Conservation (phyloP, 1,140 invertebrate genomes). For the Drosophila auraria region DNA sequence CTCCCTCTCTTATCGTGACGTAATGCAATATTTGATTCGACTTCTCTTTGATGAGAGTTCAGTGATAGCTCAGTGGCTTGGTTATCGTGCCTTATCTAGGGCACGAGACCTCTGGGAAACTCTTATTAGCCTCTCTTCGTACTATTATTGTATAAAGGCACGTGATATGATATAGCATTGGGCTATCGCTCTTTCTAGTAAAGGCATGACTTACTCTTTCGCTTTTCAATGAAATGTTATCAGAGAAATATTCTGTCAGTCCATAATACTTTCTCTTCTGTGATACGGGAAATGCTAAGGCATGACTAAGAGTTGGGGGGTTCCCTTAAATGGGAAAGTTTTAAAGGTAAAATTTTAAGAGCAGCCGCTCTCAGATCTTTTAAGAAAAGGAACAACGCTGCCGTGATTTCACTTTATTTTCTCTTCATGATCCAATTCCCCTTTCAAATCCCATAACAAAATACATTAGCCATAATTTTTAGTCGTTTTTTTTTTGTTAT, state of each 20-base stretch:
- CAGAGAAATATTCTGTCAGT: neutral
- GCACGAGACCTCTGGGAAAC: neutral
- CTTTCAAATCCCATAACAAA: neutral
- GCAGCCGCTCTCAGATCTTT: neutral
- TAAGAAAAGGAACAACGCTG: too few species aligned
- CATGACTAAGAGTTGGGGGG: constrained; percentile 12
- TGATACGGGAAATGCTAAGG: neutral
- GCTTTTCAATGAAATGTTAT: constrained; percentile 18
- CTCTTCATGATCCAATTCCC: neutral
- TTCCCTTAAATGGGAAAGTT: constrained; percentile 8
- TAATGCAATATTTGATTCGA: neutral
- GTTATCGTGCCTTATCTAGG: constrained; percentile 8
- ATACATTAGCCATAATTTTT: constrained; percentile 4
- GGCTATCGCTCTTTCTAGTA: constrained; percentile 8
- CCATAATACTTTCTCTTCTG: neutral
- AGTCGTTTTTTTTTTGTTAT: constrained; percentile 47
- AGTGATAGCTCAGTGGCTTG: neutral
- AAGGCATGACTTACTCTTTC: neutral
- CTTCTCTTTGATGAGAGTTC: constrained; percentile 11
- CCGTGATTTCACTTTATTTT: too few species aligned
- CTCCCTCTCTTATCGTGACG: constrained; percentile 2
- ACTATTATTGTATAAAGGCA: neutral
- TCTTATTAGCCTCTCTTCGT: constrained; percentile 12
- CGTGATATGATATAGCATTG: constrained; percentile 2
- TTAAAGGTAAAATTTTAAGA: neutral